phyloP scores from a whole-genome alignment of 2,113 vertebrate genomes.

The Cisticola juncidis region DNA sequence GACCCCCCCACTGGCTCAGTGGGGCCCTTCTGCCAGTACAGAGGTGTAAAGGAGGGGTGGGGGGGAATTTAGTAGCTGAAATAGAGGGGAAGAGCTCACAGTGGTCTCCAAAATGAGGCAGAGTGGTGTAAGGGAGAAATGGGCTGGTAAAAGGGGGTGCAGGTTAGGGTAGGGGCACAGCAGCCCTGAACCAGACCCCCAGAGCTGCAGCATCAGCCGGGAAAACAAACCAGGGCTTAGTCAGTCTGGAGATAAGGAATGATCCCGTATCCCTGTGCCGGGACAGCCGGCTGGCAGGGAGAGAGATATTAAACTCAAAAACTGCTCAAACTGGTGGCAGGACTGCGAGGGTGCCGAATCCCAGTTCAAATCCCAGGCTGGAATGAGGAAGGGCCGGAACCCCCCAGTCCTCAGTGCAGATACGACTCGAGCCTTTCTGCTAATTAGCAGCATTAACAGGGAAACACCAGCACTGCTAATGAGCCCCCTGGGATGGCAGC shows the following conservation, averaged over 20 bases:
- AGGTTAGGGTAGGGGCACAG: rapidly evolving
- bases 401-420: background rate
- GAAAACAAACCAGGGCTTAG: background rate
- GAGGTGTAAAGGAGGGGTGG: background rate
- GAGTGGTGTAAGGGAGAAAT: rapidly evolving
- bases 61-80: background rate
- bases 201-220: background rate
- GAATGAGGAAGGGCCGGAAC: background rate
- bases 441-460: background rate
- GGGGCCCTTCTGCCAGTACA: background rate
- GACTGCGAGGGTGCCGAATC: background rate
- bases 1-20: rapidly evolving
- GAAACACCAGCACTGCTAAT: background rate
- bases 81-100: rapidly evolving
- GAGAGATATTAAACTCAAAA: background rate
- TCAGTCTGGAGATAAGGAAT: background rate
- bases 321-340: background rate
- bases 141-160: background rate
- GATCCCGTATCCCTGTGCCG: background rate
- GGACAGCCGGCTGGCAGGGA: background rate
- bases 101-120: background rate
- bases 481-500: background rate
- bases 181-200: background rate
- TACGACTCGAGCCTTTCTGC: background rate
- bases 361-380: background rate